Evolutionary conservation across 2,113 vertebrate species (phyloP), one percentile per base, ranked within the genome.

Genomic region (Otis tarda): DNA sequence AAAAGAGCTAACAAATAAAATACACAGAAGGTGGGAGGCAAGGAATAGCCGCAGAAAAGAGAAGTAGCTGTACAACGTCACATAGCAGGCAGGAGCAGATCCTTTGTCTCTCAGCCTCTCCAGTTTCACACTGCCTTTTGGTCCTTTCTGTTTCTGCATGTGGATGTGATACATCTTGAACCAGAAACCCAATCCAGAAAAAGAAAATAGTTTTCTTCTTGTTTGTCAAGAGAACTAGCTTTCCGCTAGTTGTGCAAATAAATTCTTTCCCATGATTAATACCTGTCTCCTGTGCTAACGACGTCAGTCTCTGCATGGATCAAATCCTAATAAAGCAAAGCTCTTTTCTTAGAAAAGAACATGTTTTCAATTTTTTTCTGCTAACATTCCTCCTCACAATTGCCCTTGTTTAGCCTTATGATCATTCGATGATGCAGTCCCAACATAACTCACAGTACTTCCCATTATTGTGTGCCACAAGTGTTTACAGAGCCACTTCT

Each of bases 401-500:
- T 89, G 83, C 83, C 77, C 89, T 94, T 75, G 65, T 90, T 94
- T 69, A 92, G 92, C 74, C 73, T 65, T 82, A 45, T 55, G 89
- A 87, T 71, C 78, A 80, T 84, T 95, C 89, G 56, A 73, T 68
- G 80, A 60, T 87, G 80, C 89, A 73, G 90, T 56, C 90, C 49
- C 79, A 75, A 49, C 64, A 56, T n/a, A 94, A 87, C 73, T 90
- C 77, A 21, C 53, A 87, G 83, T 78, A 61, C 73, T 92, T 90
- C 90, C 94, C 86, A 87, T 92, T 90, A 74, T 17, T 89, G 86
- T 81, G 83, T 92, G 83, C 79, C 93, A 90, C 76, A 70, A 95
- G 92, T 92, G 90, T 90, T 93, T 92, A 81, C 71, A 83, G 87
- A 92, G 79, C 88, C 95, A 35, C 93, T 88, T 86, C 49, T 93